Percentiles rank a stretch among this genome's conserved stretches.
phyloP scores from a whole-genome alignment of 2,888 invertebrate species.

The Mellilla xanthometata region DNA sequence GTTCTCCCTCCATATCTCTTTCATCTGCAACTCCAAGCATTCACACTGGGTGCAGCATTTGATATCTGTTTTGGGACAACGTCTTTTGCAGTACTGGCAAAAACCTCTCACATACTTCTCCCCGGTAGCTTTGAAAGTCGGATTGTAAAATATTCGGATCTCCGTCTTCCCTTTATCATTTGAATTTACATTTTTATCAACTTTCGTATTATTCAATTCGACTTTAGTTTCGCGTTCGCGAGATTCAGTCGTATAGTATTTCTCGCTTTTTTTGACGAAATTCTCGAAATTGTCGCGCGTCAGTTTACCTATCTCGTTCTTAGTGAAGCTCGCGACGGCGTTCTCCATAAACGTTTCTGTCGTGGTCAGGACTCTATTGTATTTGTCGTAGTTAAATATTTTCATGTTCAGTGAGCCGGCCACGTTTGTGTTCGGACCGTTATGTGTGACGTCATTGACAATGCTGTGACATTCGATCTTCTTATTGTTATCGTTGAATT shows the following conservation, averaged over 20 bases:
- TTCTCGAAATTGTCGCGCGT: slow-evolving; percentile 64
- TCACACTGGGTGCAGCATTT: slow-evolving; percentile 67
- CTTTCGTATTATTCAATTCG: slow-evolving; percentile 46
- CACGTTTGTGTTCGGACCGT: slow-evolving; percentile 64
- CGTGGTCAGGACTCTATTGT: slow-evolving; percentile 68
- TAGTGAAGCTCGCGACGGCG: slow-evolving; percentile 67
- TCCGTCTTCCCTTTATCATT: slow-evolving; percentile 59
- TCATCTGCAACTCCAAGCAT: slow-evolving; percentile 61
- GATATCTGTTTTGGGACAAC: slow-evolving; percentile 59
- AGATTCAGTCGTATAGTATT: slow-evolving; percentile 64
- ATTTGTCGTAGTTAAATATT: slow-evolving; percentile 64
- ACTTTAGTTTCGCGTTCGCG: slow-evolving; percentile 59
- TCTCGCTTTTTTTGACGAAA: slow-evolving; percentile 74
- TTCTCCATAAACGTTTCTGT: slow-evolving; percentile 68
- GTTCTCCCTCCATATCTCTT: slow-evolving; percentile 63
- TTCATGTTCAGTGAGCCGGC: slow-evolving; percentile 70
- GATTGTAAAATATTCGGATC: slow-evolving; percentile 73
- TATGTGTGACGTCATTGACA: slow-evolving; percentile 63
- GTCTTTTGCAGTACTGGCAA: slow-evolving; percentile 58
- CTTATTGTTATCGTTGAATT: slow-evolving; percentile 54
- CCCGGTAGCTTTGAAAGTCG: slow-evolving; percentile 61
- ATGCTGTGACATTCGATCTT: slow-evolving; percentile 76
- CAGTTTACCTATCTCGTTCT: slow-evolving; percentile 55
- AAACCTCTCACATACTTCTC: slow-evolving; percentile 48
- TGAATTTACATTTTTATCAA: slow-evolving; percentile 27